Evolutionary conservation across 2,113 vertebrate species (phyloP), one percentile per base, ranked within the genome.

Genomic region (Pyrgilauda ruficollis): DNA sequence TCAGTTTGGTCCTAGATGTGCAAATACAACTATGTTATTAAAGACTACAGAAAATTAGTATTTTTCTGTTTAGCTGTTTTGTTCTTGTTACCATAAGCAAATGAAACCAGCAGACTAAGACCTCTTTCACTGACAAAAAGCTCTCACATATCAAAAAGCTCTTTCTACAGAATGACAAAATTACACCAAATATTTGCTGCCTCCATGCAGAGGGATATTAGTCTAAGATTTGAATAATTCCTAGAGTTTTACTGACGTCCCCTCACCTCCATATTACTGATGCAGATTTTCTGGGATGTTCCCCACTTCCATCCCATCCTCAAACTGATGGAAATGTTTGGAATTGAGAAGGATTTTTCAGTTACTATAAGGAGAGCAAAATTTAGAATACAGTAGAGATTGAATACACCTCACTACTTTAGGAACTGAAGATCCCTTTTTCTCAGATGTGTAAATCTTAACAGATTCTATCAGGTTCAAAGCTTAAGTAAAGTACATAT

Each of bases 61-160:
- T 69, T 43, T 70, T 64, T 68, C 3, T 2, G 19, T 16, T 90
- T 87, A 24, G 26, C 2, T 69, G 8, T 58, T 86, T 87, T 91
- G 28, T 76, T 90, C 39, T 67, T 84, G 2, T 67, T 87, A 23
- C 44, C 10, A 7, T 21, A 37, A 69, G 11, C 20, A 81, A 74
- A 73, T 68, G 19, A 67, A 81, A n/a, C 15, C 35, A 37, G 30
- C 21, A 67, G 66, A 68, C 27, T 61, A 77, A 73, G 70, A 46
- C 12, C 17, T 73, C 28, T 90, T 68, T 78, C 78, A 47, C 21
- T 73, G 23, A 24, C 0, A 79, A 24, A 79, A 44, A 44, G 2
- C 3, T 66, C 39, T 66, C 39, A 1, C 18, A 23, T 4, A 0
- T 37, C 81, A 72, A 14, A 56, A 76, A 84, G 7, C 1, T 1